phyloP scores from a whole-genome alignment of 1,140 invertebrate species.

The Scaptomyza montana region DNA sequence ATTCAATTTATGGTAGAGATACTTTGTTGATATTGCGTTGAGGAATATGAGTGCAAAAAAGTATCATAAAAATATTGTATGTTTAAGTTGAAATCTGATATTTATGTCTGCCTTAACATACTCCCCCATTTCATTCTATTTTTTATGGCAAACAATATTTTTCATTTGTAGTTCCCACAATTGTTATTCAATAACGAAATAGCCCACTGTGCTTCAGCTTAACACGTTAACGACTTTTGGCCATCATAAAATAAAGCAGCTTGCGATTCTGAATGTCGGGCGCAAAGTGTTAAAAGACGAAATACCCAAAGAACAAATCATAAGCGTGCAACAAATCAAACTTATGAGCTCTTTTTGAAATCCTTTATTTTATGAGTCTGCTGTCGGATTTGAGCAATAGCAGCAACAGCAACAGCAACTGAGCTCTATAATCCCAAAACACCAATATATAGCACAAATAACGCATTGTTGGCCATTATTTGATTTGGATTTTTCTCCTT shows the following conservation, averaged over 20 bases:
- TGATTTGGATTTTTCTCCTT: conserved; percentile 48
- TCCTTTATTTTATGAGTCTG: conserved; percentile 51
- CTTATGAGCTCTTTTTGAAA: conserved; percentile 39
- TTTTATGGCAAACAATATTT: no score
- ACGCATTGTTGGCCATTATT: conserved; percentile 65
- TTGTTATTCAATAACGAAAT: not conserved
- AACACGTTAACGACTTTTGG: conserved; percentile 25
- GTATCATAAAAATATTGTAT: no score
- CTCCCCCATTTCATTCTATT: no score
- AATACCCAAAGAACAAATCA: conserved; percentile 65
- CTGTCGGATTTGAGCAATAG: conserved; percentile 19
- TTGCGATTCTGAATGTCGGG: not conserved
- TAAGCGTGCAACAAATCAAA: conserved; percentile 75
- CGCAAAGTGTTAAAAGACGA: conserved; percentile 17
- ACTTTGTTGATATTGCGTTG: no score
- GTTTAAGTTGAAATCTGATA: no score
- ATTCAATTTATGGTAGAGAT: not conserved
- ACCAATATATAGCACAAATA: conserved; percentile 26
- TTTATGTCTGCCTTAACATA: no score
- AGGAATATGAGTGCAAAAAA: no score
- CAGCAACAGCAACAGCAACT: not conserved
- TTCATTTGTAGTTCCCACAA: no score
- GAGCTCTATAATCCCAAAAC: conserved; percentile 31
- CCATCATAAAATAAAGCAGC: conserved; percentile 29
- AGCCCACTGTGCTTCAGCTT: conserved; percentile 36